A percentile compares a stretch with the other conserved stretches of the same genome.
phyloP scores from a whole-genome alignment of 1,140 invertebrate species.

The Ooceraea biroi region DNA sequence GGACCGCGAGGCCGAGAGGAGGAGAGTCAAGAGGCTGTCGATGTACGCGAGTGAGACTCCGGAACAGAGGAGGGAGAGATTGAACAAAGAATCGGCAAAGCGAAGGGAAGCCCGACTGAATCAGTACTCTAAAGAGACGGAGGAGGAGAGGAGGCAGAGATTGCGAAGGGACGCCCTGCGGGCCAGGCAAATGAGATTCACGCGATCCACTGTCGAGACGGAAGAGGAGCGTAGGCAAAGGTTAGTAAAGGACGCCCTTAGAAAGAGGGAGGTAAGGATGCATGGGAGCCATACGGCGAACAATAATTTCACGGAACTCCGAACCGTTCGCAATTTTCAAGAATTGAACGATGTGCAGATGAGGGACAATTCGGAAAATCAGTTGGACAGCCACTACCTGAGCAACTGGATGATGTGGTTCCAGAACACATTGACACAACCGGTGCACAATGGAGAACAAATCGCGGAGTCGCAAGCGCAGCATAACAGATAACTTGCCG shows the following conservation, averaged over 20 bases:
- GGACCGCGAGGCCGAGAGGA: constrained; percentile 79
- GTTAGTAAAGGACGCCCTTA: constrained; percentile 79
- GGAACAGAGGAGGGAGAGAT: constrained; percentile 76
- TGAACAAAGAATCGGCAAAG: constrained; percentile 79
- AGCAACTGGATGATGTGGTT: constrained; percentile 82
- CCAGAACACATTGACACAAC: constrained; percentile 76
- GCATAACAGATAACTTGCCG: constrained; percentile 63
- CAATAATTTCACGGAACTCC: constrained; percentile 76
- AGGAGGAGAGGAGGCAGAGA: constrained; percentile 78
- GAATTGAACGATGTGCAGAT: constrained; percentile 76
- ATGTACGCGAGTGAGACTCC: constrained; percentile 79
- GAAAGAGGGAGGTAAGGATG: constrained; percentile 79
- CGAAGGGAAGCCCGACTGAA: constrained; percentile 77
- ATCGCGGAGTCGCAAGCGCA: constrained; percentile 62
- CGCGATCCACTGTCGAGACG: constrained; percentile 79
- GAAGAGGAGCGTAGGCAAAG: constrained; percentile 79
- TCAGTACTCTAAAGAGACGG: constrained; percentile 80
- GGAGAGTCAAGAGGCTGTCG: constrained; percentile 77
- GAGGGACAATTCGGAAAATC: constrained; percentile 75
- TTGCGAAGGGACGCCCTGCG: constrained; percentile 78
- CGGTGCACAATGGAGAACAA: constrained; percentile 68
- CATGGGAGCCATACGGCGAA: constrained; percentile 68
- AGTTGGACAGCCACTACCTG: constrained; percentile 76
- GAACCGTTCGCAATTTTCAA: constrained; percentile 76
- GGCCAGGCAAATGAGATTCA: constrained; percentile 80